Conservation (phyloP, 2,888 invertebrate species). For the Reticulitermes lucifugus region DNA sequence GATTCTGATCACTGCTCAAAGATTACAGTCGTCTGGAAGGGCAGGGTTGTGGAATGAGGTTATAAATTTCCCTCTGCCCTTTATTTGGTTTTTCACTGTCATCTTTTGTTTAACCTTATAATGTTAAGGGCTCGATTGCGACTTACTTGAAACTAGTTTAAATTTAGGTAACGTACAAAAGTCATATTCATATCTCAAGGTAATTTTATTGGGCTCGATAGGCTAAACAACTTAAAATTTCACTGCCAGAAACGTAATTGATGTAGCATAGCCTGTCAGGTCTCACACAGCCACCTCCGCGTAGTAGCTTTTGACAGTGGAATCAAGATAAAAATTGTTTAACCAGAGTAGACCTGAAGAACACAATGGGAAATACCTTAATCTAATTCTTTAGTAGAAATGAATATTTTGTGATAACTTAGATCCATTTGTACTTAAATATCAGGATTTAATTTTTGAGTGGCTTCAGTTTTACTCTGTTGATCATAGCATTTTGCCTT, state of each 20-base stretch:
- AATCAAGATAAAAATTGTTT: neutral
- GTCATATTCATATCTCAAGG: constrained; percentile 4
- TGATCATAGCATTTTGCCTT: constrained; percentile 13
- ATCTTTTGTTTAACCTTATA: neutral
- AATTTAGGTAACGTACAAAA: constrained; percentile 29
- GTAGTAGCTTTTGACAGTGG: neutral
- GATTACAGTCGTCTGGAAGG: constrained; percentile 23
- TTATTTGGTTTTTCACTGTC: neutral
- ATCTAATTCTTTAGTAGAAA: neutral
- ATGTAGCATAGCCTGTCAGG: constrained; percentile 28
- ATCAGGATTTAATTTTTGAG: neutral
- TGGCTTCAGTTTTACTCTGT: neutral
- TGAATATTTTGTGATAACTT: constrained; percentile 27
- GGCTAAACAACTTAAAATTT: constrained; percentile 18
- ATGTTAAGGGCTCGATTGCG: constrained; percentile 30
- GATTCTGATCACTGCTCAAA: constrained; percentile 44
- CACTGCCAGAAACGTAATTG: constrained; percentile 37
- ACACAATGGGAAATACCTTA: neutral
- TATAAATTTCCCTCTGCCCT: neutral
- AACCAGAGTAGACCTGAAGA: constrained; percentile 12
- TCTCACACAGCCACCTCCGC: constrained; percentile 3
- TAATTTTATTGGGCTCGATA: neutral
- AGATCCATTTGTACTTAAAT: constrained; percentile 16
- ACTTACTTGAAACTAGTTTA: constrained; percentile 5
- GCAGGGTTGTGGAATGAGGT: neutral